A percentile compares a stretch with the other conserved stretches of the same genome.
These are phyloP conservation scores for Hirtodrosophila confusa DNA, from an alignment of 2,888 invertebrate species.

Conservation along the genomic window DNA sequence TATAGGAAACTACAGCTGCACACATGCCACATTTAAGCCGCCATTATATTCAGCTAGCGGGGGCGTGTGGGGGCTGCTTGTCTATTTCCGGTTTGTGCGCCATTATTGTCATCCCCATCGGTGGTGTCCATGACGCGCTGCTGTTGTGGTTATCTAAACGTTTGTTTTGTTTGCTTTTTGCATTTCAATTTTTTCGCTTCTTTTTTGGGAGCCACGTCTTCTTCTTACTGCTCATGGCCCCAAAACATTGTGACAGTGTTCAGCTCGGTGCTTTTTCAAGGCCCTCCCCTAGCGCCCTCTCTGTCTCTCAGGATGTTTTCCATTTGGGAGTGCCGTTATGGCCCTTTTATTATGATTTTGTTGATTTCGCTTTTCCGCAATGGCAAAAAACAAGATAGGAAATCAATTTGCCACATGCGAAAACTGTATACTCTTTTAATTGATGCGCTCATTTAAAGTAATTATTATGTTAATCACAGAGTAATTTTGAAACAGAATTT, in stretches of 20 bases:
- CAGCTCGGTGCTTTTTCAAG: constrained; percentile 9
- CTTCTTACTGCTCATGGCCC: constrained; percentile 7
- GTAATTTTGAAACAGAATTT: too few relatives aligned
- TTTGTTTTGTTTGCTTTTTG: constrained; percentile 63
- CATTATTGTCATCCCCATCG: constrained; percentile 51
- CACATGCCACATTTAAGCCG: constrained; percentile 59
- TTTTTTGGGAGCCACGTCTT: constrained; percentile 15
- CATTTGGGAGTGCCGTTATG: constrained; percentile 57
- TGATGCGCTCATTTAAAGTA: neutral
- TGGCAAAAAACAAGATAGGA: constrained; percentile 18
- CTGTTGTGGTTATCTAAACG: constrained; percentile 67
- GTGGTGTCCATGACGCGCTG: constrained; percentile 15
- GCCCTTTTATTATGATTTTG: constrained; percentile 72
- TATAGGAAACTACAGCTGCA: constrained; percentile 32
- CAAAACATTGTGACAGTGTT: constrained; percentile 35
- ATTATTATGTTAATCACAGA: too few relatives aligned
- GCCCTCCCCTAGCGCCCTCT: neutral
- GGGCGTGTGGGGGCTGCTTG: constrained; percentile 31
- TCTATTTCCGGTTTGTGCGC: constrained; percentile 70
- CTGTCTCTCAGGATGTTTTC: constrained; percentile 24
- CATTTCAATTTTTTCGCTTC: constrained; percentile 56
- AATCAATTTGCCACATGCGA: constrained; percentile 6
- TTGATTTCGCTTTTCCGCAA: constrained; percentile 67
- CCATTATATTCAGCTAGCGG: constrained; percentile 36
- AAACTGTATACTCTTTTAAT: constrained; percentile 26